Evolutionary conservation across 2,113 vertebrate genomes (phyloP), one percentile per base, ranked within the genome.

Genomic region (Macheiramphus alcinus): DNA sequence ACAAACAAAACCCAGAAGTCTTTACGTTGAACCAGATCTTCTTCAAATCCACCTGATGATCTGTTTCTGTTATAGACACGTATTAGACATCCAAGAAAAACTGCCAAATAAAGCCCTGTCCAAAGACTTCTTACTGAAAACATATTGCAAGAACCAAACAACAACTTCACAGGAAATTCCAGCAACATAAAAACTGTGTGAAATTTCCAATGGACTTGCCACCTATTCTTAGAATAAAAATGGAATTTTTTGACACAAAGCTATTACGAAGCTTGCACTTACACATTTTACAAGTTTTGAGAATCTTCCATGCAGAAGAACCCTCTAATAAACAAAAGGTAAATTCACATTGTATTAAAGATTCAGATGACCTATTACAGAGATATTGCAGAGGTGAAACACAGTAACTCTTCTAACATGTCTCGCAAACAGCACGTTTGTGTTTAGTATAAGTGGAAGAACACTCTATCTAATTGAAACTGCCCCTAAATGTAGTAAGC

Each of bases 381-480:
- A 76, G 67, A n/a, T 82, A 50, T 9, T 74, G 50, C 58, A 83
- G 80, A 76, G 75, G 47, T 93, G 82, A 92, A 95, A 80, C 74
- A 67, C 12, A 16, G 22, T 48, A 62, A 40, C 67, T 80, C 23
- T 82, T 82, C 72, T 34, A 74, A 66, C 68, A 63, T 0, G 0
- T 74, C 78, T 90, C 47, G 40, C 72, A 80, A 90, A 71, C 11
- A 65, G 56, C n/a, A 83, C 18, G 6, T 96, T 94, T 90, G 43
- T 92, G 40, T 92, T 92, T 93, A 26, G 38, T 80, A 56, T 83
- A 90, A 84, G 86, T 80, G 80, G 68, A 86, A 80, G 50, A 86
- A 94, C 86, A 85, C 83, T 89, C 66, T 79, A 17, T 80, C 71
- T 92, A 94, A 95, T 79, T 93, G 88, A 91, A 96, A 84, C 43